These are phyloP conservation scores for Saxidomus purpurata DNA, from an alignment of 1,140 invertebrate genomes.

Conservation along the genomic window DNA sequence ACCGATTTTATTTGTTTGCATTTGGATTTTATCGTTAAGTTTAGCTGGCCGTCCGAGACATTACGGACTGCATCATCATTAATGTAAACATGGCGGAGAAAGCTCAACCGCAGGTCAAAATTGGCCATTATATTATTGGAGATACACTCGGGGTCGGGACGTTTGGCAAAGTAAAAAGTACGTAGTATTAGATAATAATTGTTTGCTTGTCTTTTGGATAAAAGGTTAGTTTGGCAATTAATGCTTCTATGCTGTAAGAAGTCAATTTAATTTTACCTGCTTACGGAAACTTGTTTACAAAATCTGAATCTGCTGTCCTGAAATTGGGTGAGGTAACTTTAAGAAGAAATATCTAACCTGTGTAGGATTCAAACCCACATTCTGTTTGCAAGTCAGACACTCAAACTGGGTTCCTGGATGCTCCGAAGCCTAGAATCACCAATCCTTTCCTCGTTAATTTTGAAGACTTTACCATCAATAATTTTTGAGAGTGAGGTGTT, in stretches of 20 bases:
- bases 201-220: not conserved
- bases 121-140: conserved; percentile 88
- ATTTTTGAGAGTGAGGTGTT: too few relatives aligned
- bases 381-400: too few relatives aligned
- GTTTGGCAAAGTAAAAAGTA: conserved; percentile 89
- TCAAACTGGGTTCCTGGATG: too few relatives aligned
- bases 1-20: not conserved
- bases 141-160: conserved; percentile 88
- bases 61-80: not conserved
- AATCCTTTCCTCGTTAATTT: too few relatives aligned
- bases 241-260: not conserved
- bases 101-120: conserved; percentile 86
- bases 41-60: not conserved
- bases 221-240: too few relatives aligned
- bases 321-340: too few relatives aligned
- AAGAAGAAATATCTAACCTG: too few relatives aligned
- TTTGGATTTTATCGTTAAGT: not conserved
- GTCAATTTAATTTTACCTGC: not conserved
- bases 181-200: conserved; percentile 53
- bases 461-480: too few relatives aligned
- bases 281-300: not conserved
- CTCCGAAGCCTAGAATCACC: too few relatives aligned
- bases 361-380: too few relatives aligned
- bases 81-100: conserved; percentile 84
- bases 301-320: too few relatives aligned